Evolutionary conservation across 2,113 vertebrate genomes (phyloP), one percentile per base, ranked within the genome.

Genomic region (Apodemus sylvaticus): DNA sequence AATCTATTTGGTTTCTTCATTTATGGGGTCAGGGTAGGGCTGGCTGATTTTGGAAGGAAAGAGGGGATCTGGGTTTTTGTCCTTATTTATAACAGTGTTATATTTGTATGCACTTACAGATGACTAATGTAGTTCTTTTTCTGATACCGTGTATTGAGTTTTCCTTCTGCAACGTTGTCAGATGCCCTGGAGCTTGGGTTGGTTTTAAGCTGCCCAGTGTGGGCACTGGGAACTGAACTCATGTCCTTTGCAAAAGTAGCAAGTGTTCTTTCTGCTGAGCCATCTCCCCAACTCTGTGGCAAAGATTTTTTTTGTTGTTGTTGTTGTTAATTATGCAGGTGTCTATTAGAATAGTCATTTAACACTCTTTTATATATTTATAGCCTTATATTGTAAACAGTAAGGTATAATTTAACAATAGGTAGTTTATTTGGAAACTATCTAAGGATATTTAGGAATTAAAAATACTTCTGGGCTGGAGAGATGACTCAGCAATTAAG

Each of bases 391-490:
- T 24, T 58, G 39, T 92, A 85, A 89, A 88, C 7, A 83, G 31
- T 42, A 74, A 68, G 53, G 68, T 82, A 39, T 62, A 64, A 29
- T 45, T 83, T 31, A 76, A 62, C 26, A 66, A 70, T 39, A 78
- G 11, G 66, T 93, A 78, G 13, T 4, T 45, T 86, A 48, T 62
- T 24, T 53, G 29, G 62, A 64, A 34, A 92, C 77, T 39, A 81
- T 64, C 13, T 82, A 91, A 91, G 58, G 83, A 87, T 9, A 92
- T 96, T 81, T 77, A 83, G 66, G 39, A 85, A 48, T 82, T 58
- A 70, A 66, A 70, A 34, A 53, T 36, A 22, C 58, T 55, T 55
- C 13, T 53, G 53, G 53, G 53, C 53, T 13, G 11, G 51, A 53
- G 53, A 53, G 53, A 53, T 53, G 53, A 10, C 53, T 55, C 53